Percentiles rank a stretch among this genome's conserved stretches.
Conservation (phyloP, 2,113 vertebrate species). For the Puffinus mauretanicus region DNA sequence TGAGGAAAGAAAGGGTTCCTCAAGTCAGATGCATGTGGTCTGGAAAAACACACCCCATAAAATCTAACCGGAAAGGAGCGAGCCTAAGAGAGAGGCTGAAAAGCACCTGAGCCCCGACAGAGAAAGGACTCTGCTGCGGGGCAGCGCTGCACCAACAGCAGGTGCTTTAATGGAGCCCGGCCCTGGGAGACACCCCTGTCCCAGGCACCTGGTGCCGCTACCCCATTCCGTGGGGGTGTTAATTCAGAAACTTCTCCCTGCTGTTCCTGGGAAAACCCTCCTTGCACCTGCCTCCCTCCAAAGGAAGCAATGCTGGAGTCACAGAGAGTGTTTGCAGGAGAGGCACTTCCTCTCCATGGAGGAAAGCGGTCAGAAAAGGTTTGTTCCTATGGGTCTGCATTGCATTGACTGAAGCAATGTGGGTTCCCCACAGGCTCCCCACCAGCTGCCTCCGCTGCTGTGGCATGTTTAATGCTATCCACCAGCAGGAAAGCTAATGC, state of each 20-base stretch:
- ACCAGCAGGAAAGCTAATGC: background rate
- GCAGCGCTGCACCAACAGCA: background rate
- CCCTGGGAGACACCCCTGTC: background rate
- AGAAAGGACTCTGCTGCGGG: background rate
- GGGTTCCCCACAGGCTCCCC: background rate
- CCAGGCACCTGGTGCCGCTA: background rate
- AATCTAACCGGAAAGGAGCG: background rate
- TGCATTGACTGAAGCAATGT: background rate
- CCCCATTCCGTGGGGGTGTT: rapidly evolving
- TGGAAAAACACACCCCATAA: background rate
- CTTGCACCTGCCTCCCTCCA: background rate
- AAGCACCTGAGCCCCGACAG: background rate
- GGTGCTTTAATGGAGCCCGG: background rate
- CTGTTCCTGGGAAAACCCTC: background rate
- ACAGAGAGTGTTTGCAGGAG: background rate
- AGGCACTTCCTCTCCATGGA: rapidly evolving
- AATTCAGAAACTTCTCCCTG: background rate
- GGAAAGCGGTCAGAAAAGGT: background rate
- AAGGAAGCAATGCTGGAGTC: background rate
- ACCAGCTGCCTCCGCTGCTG: background rate
- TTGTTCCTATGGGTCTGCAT: background rate
- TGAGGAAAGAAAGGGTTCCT: background rate
- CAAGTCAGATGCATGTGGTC: background rate
- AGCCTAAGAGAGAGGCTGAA: background rate
- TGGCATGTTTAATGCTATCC: background rate